A percentile compares a stretch with the other conserved stretches of the same genome.
phyloP scores from a whole-genome alignment of 1,140 invertebrate genomes.

The Megathymus violae region DNA sequence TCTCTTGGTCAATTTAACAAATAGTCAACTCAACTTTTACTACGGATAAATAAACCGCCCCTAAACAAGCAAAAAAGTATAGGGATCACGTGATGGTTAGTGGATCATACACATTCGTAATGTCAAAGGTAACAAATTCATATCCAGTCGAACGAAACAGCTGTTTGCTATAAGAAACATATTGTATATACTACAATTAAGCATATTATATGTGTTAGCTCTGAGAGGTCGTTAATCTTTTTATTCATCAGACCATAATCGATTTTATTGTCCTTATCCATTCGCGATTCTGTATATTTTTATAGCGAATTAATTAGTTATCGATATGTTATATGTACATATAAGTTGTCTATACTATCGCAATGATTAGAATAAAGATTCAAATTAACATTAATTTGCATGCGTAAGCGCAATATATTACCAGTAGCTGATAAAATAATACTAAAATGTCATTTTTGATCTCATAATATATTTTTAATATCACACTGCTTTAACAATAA shows the following conservation, averaged over 20 bases:
- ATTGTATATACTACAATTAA: too few relatives aligned
- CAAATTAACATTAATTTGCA: conserved; percentile 29
- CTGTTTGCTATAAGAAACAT: too few relatives aligned
- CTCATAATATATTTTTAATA: too few relatives aligned
- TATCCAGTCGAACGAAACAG: too few relatives aligned
- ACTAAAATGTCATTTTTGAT: background rate
- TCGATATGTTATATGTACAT: conserved; percentile 21
- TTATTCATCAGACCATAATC: conserved; percentile 11
- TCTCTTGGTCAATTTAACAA: too few relatives aligned
- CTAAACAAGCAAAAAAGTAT: too few relatives aligned
- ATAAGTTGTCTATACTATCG: conserved; percentile 1
- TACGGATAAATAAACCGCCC: too few relatives aligned
- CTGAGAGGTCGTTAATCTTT: conserved; percentile 8
- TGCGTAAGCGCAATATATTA: conserved; percentile 16
- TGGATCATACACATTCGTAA: too few relatives aligned
- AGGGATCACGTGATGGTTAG: too few relatives aligned
- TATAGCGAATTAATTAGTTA: conserved; percentile 30
- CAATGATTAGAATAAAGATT: background rate
- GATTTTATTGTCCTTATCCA: conserved; percentile 5
- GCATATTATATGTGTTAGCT: background rate
- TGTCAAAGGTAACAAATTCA: too few relatives aligned
- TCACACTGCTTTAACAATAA: too few relatives aligned
- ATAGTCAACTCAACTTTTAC: too few relatives aligned
- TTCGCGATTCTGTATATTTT: conserved; percentile 24
- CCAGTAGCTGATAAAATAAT: conserved; percentile 13